Evolutionary conservation across 1,140 invertebrate species (phyloP).

Genomic region (Diachasma alloeum): DNA sequence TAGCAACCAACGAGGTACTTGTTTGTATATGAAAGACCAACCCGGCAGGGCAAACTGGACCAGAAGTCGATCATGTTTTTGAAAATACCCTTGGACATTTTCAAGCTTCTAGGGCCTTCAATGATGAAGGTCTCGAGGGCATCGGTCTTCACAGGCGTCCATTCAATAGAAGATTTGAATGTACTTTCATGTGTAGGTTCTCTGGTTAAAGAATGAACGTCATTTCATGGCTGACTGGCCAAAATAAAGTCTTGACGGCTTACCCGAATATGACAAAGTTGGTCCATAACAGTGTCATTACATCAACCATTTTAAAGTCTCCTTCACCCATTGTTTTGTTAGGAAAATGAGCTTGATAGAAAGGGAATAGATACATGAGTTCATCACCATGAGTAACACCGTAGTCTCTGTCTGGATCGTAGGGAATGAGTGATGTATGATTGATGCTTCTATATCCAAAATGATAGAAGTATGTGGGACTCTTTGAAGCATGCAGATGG

Average conservation of each 20-base stretch:
- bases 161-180: slow-evolving; percentile 51
- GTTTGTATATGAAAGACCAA: not conserved
- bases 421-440: slow-evolving; percentile 72
- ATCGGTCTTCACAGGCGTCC: slow-evolving; percentile 58
- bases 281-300: slow-evolving; percentile 72
- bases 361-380: slow-evolving; percentile 76
- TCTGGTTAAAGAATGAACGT: slow-evolving; percentile 38
- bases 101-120: slow-evolving; percentile 43
- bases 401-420: slow-evolving; percentile 68
- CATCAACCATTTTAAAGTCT: slow-evolving; percentile 63
- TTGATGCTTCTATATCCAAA: slow-evolving; percentile 70
- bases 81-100: slow-evolving; percentile 56
- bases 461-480: slow-evolving; percentile 72
- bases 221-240: not conserved
- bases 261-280: slow-evolving; percentile 76
- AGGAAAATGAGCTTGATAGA: slow-evolving; percentile 63
- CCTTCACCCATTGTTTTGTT: slow-evolving; percentile 54
- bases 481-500: slow-evolving; percentile 49
- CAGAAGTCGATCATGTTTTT: slow-evolving; percentile 59
- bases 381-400: slow-evolving; percentile 79
- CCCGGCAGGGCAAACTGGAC: slow-evolving; percentile 26
- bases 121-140: slow-evolving; percentile 62
- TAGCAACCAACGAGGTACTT: too few species aligned
- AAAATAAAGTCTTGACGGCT: slow-evolving; percentile 33
- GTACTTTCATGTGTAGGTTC: slow-evolving; percentile 62